These are phyloP conservation scores for Microcebus griseorufus DNA, from an alignment of 2,113 vertebrate species.

Conservation along the genomic window DNA sequence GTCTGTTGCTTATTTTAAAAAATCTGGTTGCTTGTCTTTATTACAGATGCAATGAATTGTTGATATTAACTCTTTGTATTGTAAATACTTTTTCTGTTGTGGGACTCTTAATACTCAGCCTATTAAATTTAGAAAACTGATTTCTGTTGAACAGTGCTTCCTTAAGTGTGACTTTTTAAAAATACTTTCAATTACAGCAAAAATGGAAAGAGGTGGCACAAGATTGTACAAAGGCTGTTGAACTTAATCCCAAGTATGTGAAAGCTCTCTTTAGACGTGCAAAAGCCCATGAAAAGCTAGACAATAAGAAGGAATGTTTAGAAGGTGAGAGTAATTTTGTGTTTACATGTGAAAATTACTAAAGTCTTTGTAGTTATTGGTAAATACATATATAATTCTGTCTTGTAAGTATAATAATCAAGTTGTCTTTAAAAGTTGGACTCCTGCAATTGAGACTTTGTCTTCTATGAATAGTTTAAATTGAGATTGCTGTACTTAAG, in stretches of 20 bases:
- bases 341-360: constrained; percentile 52
- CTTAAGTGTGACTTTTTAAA: constrained; percentile 51
- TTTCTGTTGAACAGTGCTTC: constrained; percentile 16
- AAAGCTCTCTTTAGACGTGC: constrained; percentile 98
- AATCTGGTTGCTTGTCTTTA: not conserved
- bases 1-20: constrained; percentile 10
- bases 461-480: constrained; percentile 12
- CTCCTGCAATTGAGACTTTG: not conserved
- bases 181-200: constrained; percentile 87
- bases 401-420: constrained; percentile 25
- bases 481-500: not conserved
- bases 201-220: constrained; percentile 97
- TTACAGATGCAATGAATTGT: not conserved
- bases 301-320: constrained; percentile 98
- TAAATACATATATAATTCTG: constrained; percentile 42
- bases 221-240: constrained; percentile 96
- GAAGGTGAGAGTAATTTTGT: constrained; percentile 90
- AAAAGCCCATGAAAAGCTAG: constrained; percentile 96
- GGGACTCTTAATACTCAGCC: not conserved
- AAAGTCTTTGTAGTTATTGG: constrained; percentile 16
- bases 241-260: constrained; percentile 96
- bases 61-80: not conserved
- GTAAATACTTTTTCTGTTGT: not conserved
- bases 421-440: constrained; percentile 22
- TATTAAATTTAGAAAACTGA: constrained; percentile 33